These are phyloP conservation scores for Alosa alosa DNA, from an alignment of 2,113 vertebrate species.

Conservation along the genomic window DNA sequence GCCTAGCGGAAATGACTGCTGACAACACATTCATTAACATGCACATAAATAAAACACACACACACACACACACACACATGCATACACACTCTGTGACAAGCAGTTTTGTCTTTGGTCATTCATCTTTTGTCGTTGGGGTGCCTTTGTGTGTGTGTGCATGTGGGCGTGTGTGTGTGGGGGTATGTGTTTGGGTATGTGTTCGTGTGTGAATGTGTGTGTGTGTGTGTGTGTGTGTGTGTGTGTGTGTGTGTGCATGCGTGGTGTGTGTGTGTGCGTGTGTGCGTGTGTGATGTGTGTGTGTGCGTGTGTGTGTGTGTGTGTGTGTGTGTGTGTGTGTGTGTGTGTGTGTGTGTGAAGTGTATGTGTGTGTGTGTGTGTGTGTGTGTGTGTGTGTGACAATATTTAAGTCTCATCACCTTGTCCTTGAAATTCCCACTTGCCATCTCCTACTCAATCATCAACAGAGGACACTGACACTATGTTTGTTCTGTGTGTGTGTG, in stretches of 20 bases:
- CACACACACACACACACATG: conserved; percentile 1
- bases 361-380: not conserved
- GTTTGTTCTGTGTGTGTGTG: not conserved
- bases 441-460: not conserved
- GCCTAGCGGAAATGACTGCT: not conserved
- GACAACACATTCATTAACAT: not conserved
- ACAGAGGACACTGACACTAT: not conserved
- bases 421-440: not conserved
- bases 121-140: not conserved
- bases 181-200: not conserved
- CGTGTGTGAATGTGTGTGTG: not conserved
- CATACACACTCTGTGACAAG: not conserved
- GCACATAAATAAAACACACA: not conserved
- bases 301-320: not conserved
- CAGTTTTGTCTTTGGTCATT: not conserved
- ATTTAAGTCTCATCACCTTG: not conserved
- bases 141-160: not conserved
- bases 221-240: not conserved
- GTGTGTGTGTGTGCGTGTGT: not conserved
- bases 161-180: not conserved
- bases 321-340: not conserved
- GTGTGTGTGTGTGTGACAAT: not conserved
- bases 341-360: no score
- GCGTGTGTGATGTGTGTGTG: not conserved
- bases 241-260: not conserved